These are phyloP conservation scores for Sisor rabdophorus DNA, from an alignment of 2,113 vertebrate genomes.

Conservation along the genomic window DNA sequence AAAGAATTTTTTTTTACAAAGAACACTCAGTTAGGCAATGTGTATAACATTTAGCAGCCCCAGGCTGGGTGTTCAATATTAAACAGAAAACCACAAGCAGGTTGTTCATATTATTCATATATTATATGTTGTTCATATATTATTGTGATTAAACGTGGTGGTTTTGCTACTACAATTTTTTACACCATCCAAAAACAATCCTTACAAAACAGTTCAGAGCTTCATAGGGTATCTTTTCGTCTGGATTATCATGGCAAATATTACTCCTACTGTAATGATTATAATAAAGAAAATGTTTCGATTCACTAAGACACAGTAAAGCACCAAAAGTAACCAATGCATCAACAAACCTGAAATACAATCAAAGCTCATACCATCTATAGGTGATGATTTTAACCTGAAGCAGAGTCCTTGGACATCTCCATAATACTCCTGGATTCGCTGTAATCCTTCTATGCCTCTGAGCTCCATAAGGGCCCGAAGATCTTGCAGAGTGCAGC, in stretches of 20 bases:
- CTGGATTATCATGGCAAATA: not conserved
- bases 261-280: not conserved
- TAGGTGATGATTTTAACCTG: conserved; percentile 88
- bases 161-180: not conserved
- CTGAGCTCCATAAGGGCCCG: conserved; percentile 91
- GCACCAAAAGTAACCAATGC: not conserved
- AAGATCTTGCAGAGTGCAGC: conserved; percentile 82
- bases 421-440: conserved; percentile 83
- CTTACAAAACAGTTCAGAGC: not conserved
- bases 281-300: not conserved
- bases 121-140: too few relatives aligned
- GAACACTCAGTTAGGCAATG: not conserved
- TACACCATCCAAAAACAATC: not conserved
- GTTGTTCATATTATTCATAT: not conserved
- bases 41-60: not conserved
- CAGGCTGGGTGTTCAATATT: not conserved
- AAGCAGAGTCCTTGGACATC: conserved; percentile 86
- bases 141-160: not conserved
- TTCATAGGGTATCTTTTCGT: not conserved
- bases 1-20: too few relatives aligned
- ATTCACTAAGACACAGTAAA: not conserved
- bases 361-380: conserved; percentile 73
- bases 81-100: not conserved
- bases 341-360: not conserved
- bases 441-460: conserved; percentile 79